Evolutionary conservation across 92 coral and sea anemone species (phyloP).

Genomic region (Phymanthus crucifer): DNA sequence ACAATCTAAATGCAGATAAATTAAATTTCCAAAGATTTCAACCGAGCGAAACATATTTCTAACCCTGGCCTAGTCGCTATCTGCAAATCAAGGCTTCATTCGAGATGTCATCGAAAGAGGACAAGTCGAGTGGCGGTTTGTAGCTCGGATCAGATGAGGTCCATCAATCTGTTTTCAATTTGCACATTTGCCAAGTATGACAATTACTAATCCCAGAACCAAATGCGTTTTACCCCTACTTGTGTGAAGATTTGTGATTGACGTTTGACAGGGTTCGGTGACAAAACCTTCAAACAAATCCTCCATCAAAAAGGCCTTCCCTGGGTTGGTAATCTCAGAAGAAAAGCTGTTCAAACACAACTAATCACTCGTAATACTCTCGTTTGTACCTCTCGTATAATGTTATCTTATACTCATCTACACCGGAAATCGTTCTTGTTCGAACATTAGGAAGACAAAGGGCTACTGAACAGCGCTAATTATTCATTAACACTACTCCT

Average conservation of each 20-base stretch:
- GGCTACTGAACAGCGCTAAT: slow-evolving; percentile 81
- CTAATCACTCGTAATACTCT: slow-evolving; percentile 40
- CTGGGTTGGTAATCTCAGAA: slow-evolving; percentile 21
- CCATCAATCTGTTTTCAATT: slow-evolving; percentile 21
- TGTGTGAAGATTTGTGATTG: slow-evolving; percentile 21
- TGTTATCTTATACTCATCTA: slow-evolving; percentile 75
- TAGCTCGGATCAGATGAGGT: background rate
- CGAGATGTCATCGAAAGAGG: background rate
- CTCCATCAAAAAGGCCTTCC: slow-evolving; percentile 23
- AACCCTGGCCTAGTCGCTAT: background rate
- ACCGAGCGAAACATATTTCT: background rate
- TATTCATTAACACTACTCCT: slow-evolving; percentile 68
- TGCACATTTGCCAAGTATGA: slow-evolving; percentile 37
- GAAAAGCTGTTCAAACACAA: slow-evolving; percentile 36
- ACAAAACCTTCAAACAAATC: slow-evolving; percentile 35
- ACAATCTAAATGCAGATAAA: slow-evolving; percentile 19
- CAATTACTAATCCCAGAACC: background rate
- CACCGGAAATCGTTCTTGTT: slow-evolving; percentile 93
- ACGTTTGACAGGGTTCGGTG: slow-evolving; percentile 33
- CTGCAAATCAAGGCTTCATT: background rate
- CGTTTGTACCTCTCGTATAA: slow-evolving; percentile 48
- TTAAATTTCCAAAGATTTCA: background rate
- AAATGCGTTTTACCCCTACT: slow-evolving; percentile 23
- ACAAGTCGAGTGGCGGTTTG: background rate
- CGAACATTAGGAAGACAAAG: slow-evolving; percentile 92